Percentiles rank a stretch among this genome's conserved stretches.
Conservation (phyloP, 2,888 invertebrate genomes). For the Artemia sinica region DNA sequence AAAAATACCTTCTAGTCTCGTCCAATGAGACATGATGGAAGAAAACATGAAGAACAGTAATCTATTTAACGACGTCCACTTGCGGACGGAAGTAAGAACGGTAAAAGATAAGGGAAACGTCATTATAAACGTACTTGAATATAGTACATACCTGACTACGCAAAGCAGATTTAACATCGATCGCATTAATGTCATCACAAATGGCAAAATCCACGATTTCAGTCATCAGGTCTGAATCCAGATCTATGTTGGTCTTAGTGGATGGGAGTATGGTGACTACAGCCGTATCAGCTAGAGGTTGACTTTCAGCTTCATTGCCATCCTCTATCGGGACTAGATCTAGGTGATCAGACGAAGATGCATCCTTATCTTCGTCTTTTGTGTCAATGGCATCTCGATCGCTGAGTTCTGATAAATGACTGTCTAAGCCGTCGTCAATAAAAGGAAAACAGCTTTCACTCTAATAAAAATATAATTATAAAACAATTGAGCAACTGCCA, state of each 20-base stretch:
- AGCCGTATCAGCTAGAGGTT: no score
- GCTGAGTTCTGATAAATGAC: background rate
- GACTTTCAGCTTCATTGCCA: no score
- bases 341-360: background rate
- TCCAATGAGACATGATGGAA: no score
- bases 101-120: no score
- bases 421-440: constrained; percentile 8
- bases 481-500: no score
- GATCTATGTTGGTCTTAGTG: background rate
- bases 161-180: background rate
- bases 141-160: no score
- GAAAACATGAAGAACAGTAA: no score
- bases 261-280: no score
- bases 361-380: constrained; percentile 12
- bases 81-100: no score
- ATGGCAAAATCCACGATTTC: background rate
- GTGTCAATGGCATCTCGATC: background rate
- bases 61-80: no score
- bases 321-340: background rate
- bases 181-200: background rate
- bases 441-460: constrained; percentile 11
- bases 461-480: background rate
- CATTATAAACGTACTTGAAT: no score
- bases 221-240: background rate
- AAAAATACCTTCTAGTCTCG: no score